Evolutionary conservation across 2,113 vertebrate genomes (phyloP), one percentile per base, ranked within the genome.

Genomic region (Corydoras sp.): DNA sequence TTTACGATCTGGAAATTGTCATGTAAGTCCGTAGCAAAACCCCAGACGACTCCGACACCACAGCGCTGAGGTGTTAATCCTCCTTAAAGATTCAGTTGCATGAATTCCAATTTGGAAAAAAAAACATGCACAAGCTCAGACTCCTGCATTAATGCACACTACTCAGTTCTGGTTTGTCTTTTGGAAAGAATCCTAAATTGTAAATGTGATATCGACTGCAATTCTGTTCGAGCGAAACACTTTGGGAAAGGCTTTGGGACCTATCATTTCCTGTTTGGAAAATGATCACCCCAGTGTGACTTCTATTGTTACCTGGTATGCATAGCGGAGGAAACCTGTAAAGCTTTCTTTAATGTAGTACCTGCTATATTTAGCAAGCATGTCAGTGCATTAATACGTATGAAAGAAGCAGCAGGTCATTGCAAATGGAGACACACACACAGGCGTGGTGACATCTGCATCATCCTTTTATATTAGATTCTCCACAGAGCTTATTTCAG

Each of bases 331-430:
- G 65, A 58, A 75, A 79, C 76, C 74, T 81, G 83, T 69, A 76
- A 83, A 78, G 74, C 80, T 83, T 84, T 86, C 85, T 87, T 86
- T 84, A 80, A 79, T 80, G 81, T 81, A 74, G 77, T 81, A 71
- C 68, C 0, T 31, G 80, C 85, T 88, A 90, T 82, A 83, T 87
- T 89, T 89, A 89, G 88, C 76, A 31, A 58, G 48, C 84, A 81
- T 84, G 79, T 81, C 81, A 88, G 78, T 35, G 55, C 82, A 78
- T 88, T 81, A 73, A 78, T 85, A 82, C 83, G 79, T 75, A 35
- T 64, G 76, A 81, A 82, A 81, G 78, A 50, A 81, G 77, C 81
- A 69, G 69, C 15, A 62, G n/a, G 60, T 58, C 49, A 75, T 81
- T 78, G 78, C 69, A 81, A 73, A 80, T 66, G 68, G 51, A 76